These are phyloP conservation scores for Drosophila willistoni DNA, from an alignment of 1,140 invertebrate species.

Conservation along the genomic window DNA sequence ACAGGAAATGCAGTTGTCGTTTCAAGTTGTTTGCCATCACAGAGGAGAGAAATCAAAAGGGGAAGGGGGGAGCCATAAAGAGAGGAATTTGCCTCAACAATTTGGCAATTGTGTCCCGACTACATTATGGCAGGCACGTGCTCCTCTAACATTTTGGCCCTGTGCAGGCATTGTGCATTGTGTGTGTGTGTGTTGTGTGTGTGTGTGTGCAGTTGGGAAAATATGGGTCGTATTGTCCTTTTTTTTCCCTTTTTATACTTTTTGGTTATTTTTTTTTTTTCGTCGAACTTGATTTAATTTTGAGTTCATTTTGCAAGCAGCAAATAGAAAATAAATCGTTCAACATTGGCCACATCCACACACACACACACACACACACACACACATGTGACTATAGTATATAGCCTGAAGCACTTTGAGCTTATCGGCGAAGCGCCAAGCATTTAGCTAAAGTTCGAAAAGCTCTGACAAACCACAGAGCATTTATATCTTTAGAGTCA, in stretches of 20 bases:
- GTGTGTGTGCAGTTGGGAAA: conserved; percentile 16
- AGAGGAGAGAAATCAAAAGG: neutral
- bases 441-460: conserved; percentile 20
- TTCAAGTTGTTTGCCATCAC: conserved; percentile 39
- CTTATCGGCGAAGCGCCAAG: conserved; percentile 27
- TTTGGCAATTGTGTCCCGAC: conserved; percentile 33
- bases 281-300: conserved; percentile 65
- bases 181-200: neutral
- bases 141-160: conserved; percentile 27
- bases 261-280: conserved; percentile 1
- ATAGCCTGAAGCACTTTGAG: conserved; percentile 35
- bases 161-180: conserved; percentile 27
- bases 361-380: conserved; percentile 1
- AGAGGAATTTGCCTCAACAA: neutral
- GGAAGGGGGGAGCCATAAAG: neutral
- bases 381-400: conserved; percentile 14
- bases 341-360: conserved; percentile 3
- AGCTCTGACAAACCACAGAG: conserved; percentile 35
- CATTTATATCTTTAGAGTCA: conserved; percentile 19
- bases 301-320: conserved; percentile 64
- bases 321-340: conserved; percentile 73
- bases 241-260: conserved; percentile 36
- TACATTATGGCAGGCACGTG: conserved; percentile 53
- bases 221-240: conserved; percentile 68
- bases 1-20: conserved; percentile 38